Percentiles rank a stretch among this genome's conserved stretches.
Evolutionary conservation across 2,888 invertebrate genomes (phyloP).

Genomic region (Ptychoptera albimana): DNA sequence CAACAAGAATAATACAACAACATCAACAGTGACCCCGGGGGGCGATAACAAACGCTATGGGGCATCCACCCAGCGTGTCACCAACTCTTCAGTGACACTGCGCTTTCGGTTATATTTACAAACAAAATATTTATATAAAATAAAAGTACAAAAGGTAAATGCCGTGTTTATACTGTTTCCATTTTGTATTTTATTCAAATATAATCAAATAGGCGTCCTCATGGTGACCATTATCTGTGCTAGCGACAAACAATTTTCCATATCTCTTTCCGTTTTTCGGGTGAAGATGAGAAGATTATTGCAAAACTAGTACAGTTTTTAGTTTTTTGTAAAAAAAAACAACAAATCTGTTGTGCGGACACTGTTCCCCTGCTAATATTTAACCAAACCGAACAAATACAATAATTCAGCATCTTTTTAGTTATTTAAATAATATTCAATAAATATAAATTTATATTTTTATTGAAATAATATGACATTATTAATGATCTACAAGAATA

Average conservation of each 20-base stretch:
- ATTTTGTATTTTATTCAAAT: background rate
- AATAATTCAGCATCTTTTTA: too few relatives aligned
- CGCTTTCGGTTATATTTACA: conserved; percentile 10
- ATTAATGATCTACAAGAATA: conserved; percentile 11
- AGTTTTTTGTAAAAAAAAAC: too few relatives aligned
- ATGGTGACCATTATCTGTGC: conserved; percentile 2
- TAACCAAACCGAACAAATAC: too few relatives aligned
- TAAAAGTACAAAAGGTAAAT: too few relatives aligned
- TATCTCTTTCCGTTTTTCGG: too few relatives aligned
- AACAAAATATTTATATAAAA: background rate
- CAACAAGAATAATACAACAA: conserved; percentile 1
- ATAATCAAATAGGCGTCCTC: background rate
- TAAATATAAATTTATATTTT: conserved; percentile 7
- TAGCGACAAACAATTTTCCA: background rate
- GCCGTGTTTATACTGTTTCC: background rate
- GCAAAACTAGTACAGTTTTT: too few relatives aligned
- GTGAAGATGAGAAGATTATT: too few relatives aligned
- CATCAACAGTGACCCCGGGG: conserved; percentile 10
- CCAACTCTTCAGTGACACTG: conserved; percentile 13
- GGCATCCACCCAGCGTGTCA: conserved; percentile 12
- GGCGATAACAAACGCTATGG: conserved; percentile 11
- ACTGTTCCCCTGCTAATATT: too few relatives aligned
- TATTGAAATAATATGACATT: conserved; percentile 9
- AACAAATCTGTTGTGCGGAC: too few relatives aligned
- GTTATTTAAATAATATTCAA: too few relatives aligned